Conservation (phyloP, 2,113 vertebrate genomes). For the Peucedramus taeniatus region DNA sequence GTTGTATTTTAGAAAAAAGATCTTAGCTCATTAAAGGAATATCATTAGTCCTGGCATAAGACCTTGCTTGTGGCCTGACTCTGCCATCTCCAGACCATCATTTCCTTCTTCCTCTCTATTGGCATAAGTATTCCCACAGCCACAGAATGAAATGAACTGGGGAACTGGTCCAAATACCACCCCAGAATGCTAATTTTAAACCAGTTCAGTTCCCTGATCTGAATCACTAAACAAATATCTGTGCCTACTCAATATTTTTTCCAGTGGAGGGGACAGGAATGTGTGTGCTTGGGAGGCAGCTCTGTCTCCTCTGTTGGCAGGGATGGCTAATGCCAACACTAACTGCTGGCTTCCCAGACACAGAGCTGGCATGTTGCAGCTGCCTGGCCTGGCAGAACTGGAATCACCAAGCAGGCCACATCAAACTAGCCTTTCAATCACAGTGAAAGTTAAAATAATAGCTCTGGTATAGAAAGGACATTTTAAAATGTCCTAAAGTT, state of each 20-base stretch:
- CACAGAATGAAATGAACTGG: not conserved
- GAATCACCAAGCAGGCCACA: fast-evolving
- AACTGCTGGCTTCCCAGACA: not conserved
- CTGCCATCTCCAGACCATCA: not conserved
- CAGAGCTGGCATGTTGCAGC: not conserved
- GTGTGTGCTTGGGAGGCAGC: not conserved
- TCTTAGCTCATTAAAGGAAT: not conserved
- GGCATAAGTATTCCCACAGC: not conserved
- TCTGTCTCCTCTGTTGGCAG: not conserved
- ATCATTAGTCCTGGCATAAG: not conserved
- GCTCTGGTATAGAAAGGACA: not conserved
- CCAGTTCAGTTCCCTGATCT: not conserved
- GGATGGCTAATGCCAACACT: not conserved
- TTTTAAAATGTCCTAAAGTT: not conserved
- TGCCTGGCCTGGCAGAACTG: not conserved
- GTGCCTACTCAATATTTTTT: not conserved
- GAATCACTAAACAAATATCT: not conserved
- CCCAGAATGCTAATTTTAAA: not conserved
- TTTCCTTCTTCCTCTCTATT: not conserved
- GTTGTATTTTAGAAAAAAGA: not conserved
- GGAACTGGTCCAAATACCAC: not conserved
- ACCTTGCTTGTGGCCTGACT: not conserved
- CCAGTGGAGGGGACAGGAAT: not conserved
- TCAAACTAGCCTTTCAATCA: not conserved
- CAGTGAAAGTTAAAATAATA: not conserved